phyloP scores from a whole-genome alignment of 2,113 vertebrate genomes.

The Origma solitaria region DNA sequence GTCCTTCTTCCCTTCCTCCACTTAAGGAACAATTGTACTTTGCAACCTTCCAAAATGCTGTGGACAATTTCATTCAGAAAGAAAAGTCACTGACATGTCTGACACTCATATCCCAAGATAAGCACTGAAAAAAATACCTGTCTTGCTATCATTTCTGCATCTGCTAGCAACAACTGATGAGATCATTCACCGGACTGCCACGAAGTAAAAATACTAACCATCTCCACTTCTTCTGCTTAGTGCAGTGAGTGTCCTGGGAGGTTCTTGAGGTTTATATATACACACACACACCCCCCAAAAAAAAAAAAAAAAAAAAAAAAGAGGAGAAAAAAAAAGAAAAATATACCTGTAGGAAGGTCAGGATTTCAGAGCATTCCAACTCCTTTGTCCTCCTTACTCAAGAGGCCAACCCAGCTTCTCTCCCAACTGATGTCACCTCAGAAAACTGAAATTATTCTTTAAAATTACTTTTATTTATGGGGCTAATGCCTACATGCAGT shows the following conservation, averaged over 20 bases:
- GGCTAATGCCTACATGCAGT: background rate
- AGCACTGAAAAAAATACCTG: background rate
- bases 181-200: background rate
- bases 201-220: background rate
- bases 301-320: no score
- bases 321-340: background rate
- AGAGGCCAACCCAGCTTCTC: background rate
- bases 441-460: background rate
- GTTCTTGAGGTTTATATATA: background rate
- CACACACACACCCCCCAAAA: no score
- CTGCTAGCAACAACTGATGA: slow-evolving; percentile 2
- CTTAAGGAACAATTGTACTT: background rate
- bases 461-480: background rate
- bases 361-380: background rate
- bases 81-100: background rate
- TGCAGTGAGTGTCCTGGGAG: background rate
- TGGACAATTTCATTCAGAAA: background rate
- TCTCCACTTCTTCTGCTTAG: background rate
- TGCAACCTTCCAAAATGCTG: background rate
- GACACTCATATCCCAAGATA: background rate
- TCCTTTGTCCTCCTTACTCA: background rate
- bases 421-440: background rate
- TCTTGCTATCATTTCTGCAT: background rate
- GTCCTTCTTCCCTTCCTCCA: background rate
- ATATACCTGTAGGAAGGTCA: background rate